A percentile compares a stretch with the other conserved stretches of the same genome.
Conservation (phyloP, 2,113 vertebrate species). For the Nothobranchius kuhntae region DNA sequence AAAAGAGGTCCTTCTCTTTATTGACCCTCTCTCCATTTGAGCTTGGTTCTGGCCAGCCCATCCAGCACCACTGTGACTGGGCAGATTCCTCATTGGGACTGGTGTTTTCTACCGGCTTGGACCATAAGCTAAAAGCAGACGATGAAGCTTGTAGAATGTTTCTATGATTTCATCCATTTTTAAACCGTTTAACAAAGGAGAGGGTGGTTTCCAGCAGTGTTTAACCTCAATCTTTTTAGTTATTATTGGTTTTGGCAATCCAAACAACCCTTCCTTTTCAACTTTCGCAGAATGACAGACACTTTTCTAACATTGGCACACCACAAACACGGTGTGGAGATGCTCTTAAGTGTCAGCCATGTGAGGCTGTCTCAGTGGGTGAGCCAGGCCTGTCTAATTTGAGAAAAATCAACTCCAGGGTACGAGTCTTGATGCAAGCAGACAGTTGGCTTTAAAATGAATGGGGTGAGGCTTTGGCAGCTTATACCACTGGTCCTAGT, state of each 20-base stretch:
- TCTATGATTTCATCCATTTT: neutral
- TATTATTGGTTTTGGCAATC: conserved; percentile 7
- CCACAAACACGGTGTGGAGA: conserved; percentile 25
- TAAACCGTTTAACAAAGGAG: conserved; percentile 2
- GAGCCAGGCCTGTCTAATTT: conserved; percentile 5
- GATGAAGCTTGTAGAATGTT: neutral
- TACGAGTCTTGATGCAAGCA: conserved; percentile 6
- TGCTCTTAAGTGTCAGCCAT: neutral
- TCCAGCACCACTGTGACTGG: neutral
- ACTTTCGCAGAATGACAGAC: conserved; percentile 1
- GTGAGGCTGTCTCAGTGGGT: neutral
- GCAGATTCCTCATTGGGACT: neutral
- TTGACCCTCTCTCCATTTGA: neutral
- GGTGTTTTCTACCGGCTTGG: neutral
- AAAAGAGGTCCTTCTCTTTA: neutral
- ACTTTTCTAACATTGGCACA: neutral
- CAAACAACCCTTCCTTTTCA: neutral
- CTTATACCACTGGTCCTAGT: neutral
- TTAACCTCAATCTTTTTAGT: neutral
- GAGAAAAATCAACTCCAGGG: conserved; percentile 5
- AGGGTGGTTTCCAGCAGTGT: neutral
- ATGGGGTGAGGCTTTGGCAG: neutral
- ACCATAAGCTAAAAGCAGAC: neutral
- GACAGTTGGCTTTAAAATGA: neutral
- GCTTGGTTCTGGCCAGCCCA: neutral